Base-by-base conservation (phyloP, 2,113 vertebrate genomes). In the Apteryx owenii region DNA sequence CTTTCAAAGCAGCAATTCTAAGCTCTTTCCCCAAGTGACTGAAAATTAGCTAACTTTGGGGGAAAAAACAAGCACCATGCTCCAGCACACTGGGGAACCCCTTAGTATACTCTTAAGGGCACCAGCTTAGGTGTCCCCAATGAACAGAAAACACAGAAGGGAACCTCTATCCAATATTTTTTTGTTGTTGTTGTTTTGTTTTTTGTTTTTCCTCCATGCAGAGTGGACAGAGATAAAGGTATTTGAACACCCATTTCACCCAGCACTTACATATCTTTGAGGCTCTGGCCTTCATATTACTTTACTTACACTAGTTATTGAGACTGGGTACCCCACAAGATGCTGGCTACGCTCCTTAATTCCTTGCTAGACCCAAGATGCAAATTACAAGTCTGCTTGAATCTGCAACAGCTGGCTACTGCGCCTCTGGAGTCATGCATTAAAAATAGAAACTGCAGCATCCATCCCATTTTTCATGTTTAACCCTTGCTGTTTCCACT, bases 361-460 rank as follows among this genome's bases (percentile, higher is more conserved):
- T 81, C 70, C 75, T 36, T 77, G 33, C n/a, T 75, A 89, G 81
- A 72, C 44, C 44, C 73, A 81, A 69, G 83, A 90, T 61, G 42
- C 22, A 95, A 90, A 93, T 87, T 53, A 36, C 40, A 90, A 76
- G 17, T 48, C 80, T 36, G 60, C 17, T 16, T 81, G 77, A 87
- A 71, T 68, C 77, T 93, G 53, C 77, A 87, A 16, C 83, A 89
- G n/a, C 86, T 95, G 80, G 31, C 60, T 93, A 77, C 77, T 71
- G 31, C 36, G 48, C 62, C 85, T 56, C 88, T 68, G 53, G 86
- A 71, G 69, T 50, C 72, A 60, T 5, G 58, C 40, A 61, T 19
- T 31, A 66, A 89, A 95, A 93, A 89, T 33, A 89, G 44, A 88
- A n/a, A 51, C 46, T 81, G 36, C 53, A 58, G 58, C 65, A 44